These are phyloP conservation scores for Ochropleura leucogaster DNA, from an alignment of 2,888 invertebrate species.

Conservation along the genomic window DNA sequence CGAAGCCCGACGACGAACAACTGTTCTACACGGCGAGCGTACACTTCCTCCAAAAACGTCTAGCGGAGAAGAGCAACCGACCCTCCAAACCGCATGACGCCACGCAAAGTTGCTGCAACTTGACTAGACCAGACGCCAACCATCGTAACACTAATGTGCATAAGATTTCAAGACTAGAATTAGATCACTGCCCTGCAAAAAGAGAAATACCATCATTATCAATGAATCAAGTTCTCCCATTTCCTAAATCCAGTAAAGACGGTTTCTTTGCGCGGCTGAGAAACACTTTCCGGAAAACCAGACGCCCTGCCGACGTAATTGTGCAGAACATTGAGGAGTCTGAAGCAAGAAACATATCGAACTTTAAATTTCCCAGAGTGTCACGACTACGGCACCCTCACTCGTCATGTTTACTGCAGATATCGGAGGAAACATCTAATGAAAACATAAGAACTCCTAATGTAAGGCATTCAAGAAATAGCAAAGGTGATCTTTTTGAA, in stretches of 20 bases:
- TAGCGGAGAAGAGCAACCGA: slow-evolving; percentile 76
- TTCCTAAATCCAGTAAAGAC: slow-evolving; percentile 79
- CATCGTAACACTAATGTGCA: slow-evolving; percentile 26
- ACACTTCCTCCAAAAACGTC: slow-evolving; percentile 80
- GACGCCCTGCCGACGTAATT: slow-evolving; percentile 62
- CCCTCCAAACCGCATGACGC: slow-evolving; percentile 55
- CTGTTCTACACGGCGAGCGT: slow-evolving; percentile 84
- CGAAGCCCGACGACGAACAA: slow-evolving; percentile 76
- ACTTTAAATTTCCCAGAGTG: slow-evolving; percentile 81
- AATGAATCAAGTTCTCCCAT: slow-evolving; percentile 84
- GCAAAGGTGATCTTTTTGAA: slow-evolving; percentile 58
- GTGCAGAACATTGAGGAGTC: slow-evolving; percentile 66
- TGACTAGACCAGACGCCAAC: slow-evolving; percentile 53
- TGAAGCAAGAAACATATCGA: slow-evolving; percentile 74
- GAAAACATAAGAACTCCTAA: slow-evolving; percentile 61
- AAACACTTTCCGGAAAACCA: slow-evolving; percentile 76
- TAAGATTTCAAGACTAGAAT: slow-evolving; percentile 42
- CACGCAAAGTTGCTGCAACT: slow-evolving; percentile 78
- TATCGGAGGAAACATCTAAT: slow-evolving; percentile 76
- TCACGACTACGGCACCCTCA: slow-evolving; percentile 68
- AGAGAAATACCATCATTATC: slow-evolving; percentile 70
- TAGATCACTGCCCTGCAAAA: slow-evolving; percentile 20
- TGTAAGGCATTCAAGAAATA: slow-evolving; percentile 48
- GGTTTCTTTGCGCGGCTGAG: slow-evolving; percentile 77
- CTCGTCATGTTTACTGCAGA: slow-evolving; percentile 73